Evolutionary conservation across 2,113 vertebrate species (phyloP).

Genomic region (Sialia sialis): DNA sequence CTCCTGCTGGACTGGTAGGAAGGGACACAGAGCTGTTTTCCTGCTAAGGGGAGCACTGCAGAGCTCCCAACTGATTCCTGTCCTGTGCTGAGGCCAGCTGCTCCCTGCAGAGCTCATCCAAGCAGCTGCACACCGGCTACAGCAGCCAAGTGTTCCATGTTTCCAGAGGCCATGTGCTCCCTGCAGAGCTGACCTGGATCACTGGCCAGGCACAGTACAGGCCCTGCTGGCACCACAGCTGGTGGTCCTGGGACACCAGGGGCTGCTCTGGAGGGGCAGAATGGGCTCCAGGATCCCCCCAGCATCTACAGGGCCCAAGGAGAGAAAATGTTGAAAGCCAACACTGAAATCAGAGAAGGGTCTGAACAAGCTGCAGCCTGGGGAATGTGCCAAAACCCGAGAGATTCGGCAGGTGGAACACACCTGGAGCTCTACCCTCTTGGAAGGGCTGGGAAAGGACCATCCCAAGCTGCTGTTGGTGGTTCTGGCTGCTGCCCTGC

Average conservation of each 20-base stretch:
- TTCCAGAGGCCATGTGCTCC: not conserved
- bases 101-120: not conserved
- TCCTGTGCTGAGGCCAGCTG: not conserved
- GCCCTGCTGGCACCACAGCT: rapidly evolving
- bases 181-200: not conserved
- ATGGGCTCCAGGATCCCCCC: not conserved
- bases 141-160: not conserved
- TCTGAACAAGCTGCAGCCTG: not conserved
- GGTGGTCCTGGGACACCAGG: rapidly evolving
- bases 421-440: not conserved
- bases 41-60: not conserved
- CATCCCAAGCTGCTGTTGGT: not conserved
- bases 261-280: not conserved
- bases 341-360: not conserved
- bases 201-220: not conserved
- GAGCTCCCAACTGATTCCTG: not conserved
- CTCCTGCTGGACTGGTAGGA: not conserved
- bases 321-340: not conserved
- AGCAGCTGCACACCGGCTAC: not conserved
- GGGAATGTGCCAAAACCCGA: rapidly evolving
- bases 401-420: not conserved
- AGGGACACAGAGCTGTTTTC: not conserved
- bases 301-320: not conserved
- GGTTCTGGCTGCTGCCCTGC: not conserved
- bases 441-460: not conserved